phyloP scores from a whole-genome alignment of 1,140 invertebrate genomes.

The Neocloeon triangulifer region DNA sequence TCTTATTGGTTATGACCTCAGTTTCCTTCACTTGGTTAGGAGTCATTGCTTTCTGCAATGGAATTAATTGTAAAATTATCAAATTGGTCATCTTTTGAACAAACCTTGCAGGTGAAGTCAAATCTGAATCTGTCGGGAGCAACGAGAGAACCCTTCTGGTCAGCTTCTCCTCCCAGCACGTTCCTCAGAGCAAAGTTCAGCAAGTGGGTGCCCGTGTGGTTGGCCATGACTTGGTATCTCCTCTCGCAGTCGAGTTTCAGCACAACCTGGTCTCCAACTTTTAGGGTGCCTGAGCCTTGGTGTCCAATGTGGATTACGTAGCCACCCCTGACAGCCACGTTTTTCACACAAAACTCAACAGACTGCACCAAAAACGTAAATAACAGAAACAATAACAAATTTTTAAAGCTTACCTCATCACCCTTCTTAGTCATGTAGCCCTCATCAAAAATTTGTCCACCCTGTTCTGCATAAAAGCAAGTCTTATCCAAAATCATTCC shows the following conservation, averaged over 20 bases:
- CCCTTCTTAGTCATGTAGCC: constrained; percentile 76
- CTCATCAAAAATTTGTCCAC: constrained; percentile 95
- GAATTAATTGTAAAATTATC: not conserved
- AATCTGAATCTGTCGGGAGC: constrained; percentile 89
- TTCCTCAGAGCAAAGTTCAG: constrained; percentile 84
- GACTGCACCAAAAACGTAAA: constrained; percentile 21
- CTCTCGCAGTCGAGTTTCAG: constrained; percentile 65
- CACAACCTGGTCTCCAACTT: constrained; percentile 66
- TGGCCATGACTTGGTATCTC: constrained; percentile 83
- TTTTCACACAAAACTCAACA: constrained; percentile 80
- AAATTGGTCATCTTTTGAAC: constrained; percentile 1
- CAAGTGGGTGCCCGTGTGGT: constrained; percentile 96
- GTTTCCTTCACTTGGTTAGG: constrained; percentile 63
- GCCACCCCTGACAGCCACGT: constrained; percentile 89
- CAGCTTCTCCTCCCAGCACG: constrained; percentile 72
- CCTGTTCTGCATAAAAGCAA: constrained; percentile 93
- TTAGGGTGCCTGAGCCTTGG: constrained; percentile 42
- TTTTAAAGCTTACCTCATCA: constrained; percentile 33
- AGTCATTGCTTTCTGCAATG: constrained; percentile 49
- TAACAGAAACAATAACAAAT: not conserved
- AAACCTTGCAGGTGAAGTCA: constrained; percentile 86
- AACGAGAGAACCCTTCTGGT: constrained; percentile 96
- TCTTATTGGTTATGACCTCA: constrained; percentile 54
- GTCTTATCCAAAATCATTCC: constrained; percentile 83
- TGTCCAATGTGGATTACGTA: constrained; percentile 87